phyloP scores from a whole-genome alignment of 2,888 invertebrate genomes.

The Bruchidius siliquastri region DNA sequence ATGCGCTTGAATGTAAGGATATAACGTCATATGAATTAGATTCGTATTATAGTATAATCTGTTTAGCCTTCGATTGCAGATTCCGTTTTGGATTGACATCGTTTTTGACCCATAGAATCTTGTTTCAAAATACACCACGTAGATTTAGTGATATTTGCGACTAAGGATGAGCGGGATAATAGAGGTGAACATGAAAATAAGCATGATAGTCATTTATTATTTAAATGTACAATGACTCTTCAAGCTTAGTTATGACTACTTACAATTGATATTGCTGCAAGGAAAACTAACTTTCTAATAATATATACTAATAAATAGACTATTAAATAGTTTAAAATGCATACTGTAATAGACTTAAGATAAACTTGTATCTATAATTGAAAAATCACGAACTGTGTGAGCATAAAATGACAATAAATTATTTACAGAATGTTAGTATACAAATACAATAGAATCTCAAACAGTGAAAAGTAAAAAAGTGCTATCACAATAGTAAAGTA shows the following conservation, averaged over 20 bases:
- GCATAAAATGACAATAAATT: constrained; percentile 29
- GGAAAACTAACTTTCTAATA: background rate
- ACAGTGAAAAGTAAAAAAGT: constrained; percentile 19
- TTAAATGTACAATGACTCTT: background rate
- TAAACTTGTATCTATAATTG: background rate
- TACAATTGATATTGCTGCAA: background rate
- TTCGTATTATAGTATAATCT: too few relatives aligned
- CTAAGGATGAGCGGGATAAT: too few relatives aligned
- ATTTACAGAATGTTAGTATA: constrained; percentile 26
- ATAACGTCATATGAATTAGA: too few relatives aligned
- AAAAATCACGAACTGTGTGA: constrained; percentile 35
- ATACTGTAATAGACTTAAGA: background rate
- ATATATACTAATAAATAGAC: background rate
- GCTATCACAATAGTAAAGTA: constrained; percentile 23
- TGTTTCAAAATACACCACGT: too few relatives aligned
- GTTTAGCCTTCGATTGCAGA: too few relatives aligned
- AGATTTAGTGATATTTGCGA: too few relatives aligned
- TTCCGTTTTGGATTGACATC: too few relatives aligned
- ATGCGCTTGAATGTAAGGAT: too few relatives aligned
- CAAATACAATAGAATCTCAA: constrained; percentile 18
- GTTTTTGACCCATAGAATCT: too few relatives aligned
- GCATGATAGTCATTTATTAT: background rate
- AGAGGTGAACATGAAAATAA: background rate
- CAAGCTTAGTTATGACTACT: background rate
- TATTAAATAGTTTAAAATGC: background rate